A percentile compares a stretch with the other conserved stretches of the same genome.
These are phyloP conservation scores for Subacronicta megacephala DNA, from an alignment of 2,888 invertebrate genomes.

Conservation along the genomic window DNA sequence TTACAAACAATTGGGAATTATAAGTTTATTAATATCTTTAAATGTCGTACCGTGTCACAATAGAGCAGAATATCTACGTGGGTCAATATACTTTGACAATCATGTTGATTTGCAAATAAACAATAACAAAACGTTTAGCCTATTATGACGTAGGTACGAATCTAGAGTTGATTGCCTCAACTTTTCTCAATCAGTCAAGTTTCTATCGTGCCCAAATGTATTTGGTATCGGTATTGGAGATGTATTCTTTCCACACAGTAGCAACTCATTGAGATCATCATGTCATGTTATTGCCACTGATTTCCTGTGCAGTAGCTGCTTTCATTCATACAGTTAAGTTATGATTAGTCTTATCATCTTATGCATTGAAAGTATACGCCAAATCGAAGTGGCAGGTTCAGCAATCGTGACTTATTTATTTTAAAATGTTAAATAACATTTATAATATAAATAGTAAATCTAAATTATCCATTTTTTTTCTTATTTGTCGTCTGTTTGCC, in stretches of 20 bases:
- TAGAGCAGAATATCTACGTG: too few relatives aligned
- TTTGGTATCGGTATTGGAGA: background rate
- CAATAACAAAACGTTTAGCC: slow-evolving; percentile 15
- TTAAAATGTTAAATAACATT: too few relatives aligned
- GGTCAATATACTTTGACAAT: too few relatives aligned
- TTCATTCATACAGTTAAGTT: background rate
- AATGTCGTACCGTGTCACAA: too few relatives aligned
- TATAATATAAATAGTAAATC: too few relatives aligned
- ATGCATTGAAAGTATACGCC: too few relatives aligned
- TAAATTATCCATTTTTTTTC: too few relatives aligned
- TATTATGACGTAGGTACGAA: slow-evolving; percentile 20
- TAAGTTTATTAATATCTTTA: too few relatives aligned
- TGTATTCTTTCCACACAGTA: background rate
- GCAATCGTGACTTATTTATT: too few relatives aligned
- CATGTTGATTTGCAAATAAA: slow-evolving; percentile 5
- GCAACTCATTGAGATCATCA: background rate
- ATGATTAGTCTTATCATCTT: background rate
- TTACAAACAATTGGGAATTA: too few relatives aligned
- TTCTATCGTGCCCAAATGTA: background rate
- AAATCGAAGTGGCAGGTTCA: too few relatives aligned
- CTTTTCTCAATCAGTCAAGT: background rate
- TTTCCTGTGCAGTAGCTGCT: background rate
- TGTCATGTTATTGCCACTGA: background rate
- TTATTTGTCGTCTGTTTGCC: too few relatives aligned
- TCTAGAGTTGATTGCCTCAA: slow-evolving; percentile 6